Base-by-base conservation (phyloP, 2,888 invertebrate genomes). In the Teleiodes luculella region DNA sequence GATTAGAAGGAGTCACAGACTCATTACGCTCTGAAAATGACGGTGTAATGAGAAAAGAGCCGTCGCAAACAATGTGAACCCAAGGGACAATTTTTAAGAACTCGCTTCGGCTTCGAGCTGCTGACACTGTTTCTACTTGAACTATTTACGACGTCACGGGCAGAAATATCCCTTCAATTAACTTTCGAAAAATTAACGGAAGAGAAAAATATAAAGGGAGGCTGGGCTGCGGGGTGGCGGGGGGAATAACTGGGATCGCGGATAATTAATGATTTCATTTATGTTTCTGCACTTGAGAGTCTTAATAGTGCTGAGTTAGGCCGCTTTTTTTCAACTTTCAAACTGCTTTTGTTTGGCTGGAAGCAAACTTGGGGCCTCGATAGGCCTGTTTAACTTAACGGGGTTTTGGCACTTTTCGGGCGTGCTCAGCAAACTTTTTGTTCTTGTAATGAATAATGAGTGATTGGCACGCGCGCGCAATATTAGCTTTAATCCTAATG, bases 201-300 rank as follows among this genome's bases (percentile, higher is more conserved):
- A 77, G 75, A 77, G 76, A 82, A 79, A 80, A 78, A 80, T 78
- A 82, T 77, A 80, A 81, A 78, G 71, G 62, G 62, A 67, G 67
- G 50, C 58, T 55, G 63, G 62, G 67, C 63, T 63, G 62, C 68
- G 72, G 51, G 52, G 57, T 39, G 59, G 58, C 57, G 56, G 61
- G 55, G 73, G 80, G 78, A 86, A 85, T 83, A 85, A 86, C 83
- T 78, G 78, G 77, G 80, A 79, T 80, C 82, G 73, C 76, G 86
- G 84, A 86, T 88, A 89, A 89, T 87, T 88, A 87, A 89, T 87
- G 86, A 83, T 85, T 86, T 85, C 86, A 87, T 89, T 89, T 87
- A 86, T 86, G 85, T 86, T 87, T 84, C 86, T 86, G 87, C 86
- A 86, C 82, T 86, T 86, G 86, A 88, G 77, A 78, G 82, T 73